Evolutionary conservation across 2,113 vertebrate genomes (phyloP).

Genomic region (Cephalopterus ornatus): DNA sequence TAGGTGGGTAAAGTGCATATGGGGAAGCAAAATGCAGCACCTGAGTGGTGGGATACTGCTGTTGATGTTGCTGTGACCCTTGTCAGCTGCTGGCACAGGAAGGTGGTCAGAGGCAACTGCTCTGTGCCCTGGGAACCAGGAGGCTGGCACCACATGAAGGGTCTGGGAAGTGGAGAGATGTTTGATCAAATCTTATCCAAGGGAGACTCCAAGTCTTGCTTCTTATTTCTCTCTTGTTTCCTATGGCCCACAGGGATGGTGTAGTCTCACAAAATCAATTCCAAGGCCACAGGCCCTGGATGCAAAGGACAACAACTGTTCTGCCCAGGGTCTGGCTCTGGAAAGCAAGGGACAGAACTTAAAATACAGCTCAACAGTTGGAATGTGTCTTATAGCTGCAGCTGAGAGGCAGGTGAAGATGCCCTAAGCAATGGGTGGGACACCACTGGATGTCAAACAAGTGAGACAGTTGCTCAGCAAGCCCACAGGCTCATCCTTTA

Average conservation of each 20-base stretch:
- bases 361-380: not conserved
- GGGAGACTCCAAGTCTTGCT: not conserved
- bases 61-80: not conserved
- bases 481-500: not conserved
- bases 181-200: not conserved
- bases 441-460: not conserved
- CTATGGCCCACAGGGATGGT: not conserved
- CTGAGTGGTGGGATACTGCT: not conserved
- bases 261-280: not conserved
- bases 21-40: not conserved
- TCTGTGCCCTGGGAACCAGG: not conserved
- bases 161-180: not conserved
- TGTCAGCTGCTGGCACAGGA: not conserved
- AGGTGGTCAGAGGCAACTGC: not conserved
- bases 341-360: not conserved
- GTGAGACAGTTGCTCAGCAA: not conserved
- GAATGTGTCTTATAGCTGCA: not conserved
- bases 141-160: not conserved
- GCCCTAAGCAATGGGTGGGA: not conserved
- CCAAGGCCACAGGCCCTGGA: not conserved
- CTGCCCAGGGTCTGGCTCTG: not conserved
- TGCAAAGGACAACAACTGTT: not conserved
- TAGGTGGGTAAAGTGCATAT: not conserved
- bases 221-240: not conserved
- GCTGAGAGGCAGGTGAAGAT: not conserved